These are phyloP conservation scores for Onchidella celtica DNA, from an alignment of 2,888 invertebrate genomes.

Conservation along the genomic window DNA sequence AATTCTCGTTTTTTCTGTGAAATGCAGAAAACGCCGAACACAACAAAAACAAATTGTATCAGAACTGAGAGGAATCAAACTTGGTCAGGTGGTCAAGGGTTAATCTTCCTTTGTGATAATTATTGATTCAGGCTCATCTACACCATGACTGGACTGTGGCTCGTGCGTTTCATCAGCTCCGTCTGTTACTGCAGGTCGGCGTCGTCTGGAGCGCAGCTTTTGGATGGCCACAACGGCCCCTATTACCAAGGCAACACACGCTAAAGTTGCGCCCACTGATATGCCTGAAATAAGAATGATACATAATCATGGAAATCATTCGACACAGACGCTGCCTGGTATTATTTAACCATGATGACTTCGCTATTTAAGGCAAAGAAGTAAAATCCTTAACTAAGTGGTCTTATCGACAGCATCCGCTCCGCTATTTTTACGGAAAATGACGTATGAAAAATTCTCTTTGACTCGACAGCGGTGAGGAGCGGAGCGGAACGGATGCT, in stretches of 20 bases:
- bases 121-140: neutral
- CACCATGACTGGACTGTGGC: neutral
- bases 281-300: slow-evolving; percentile 47
- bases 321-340: neutral
- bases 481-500: too few relatives aligned
- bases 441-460: too few relatives aligned
- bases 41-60: too few relatives aligned
- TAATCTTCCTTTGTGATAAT: neutral
- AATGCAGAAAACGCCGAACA: neutral
- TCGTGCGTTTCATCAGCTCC: slow-evolving; percentile 12
- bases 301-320: neutral
- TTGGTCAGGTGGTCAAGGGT: neutral
- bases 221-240: slow-evolving; percentile 46
- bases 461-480: too few relatives aligned
- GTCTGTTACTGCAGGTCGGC: slow-evolving; percentile 33
- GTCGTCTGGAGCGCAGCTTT: slow-evolving; percentile 41
- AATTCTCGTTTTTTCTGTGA: too few relatives aligned
- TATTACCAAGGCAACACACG: slow-evolving; percentile 53
- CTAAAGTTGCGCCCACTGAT: slow-evolving; percentile 55
- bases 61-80: neutral
- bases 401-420: too few relatives aligned
- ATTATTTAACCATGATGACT: too few relatives aligned
- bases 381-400: too few relatives aligned
- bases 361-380: neutral
- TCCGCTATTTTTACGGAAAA: too few relatives aligned